Evolutionary conservation across 2,888 invertebrate genomes (phyloP).

Genomic region (Ennomos quercinarius): DNA sequence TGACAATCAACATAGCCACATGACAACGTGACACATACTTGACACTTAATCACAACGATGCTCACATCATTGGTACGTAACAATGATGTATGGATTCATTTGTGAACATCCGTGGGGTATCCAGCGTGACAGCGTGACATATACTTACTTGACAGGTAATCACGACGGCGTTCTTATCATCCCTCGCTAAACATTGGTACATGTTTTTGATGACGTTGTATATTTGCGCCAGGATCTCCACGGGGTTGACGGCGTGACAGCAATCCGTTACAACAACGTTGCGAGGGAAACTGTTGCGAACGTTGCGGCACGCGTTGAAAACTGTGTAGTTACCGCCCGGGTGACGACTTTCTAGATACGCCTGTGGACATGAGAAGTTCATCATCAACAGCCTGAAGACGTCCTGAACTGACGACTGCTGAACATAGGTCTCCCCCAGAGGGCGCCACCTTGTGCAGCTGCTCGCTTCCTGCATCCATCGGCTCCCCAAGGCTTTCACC

Average conservation of each 20-base stretch:
- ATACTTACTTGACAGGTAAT: conserved; percentile 92
- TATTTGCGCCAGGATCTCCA: conserved; percentile 92
- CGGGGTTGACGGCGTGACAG: conserved; percentile 86
- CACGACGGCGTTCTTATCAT: conserved; percentile 92
- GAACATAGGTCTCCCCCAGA: too few species aligned
- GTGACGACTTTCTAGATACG: conserved; percentile 91
- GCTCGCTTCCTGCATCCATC: too few species aligned
- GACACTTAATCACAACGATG: conserved; percentile 88
- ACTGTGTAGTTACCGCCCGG: conserved; percentile 92
- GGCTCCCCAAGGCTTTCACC: too few species aligned
- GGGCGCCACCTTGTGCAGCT: too few species aligned
- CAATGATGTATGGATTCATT: too few species aligned
- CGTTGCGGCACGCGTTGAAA: conserved; percentile 90
- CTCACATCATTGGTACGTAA: conserved; percentile 75
- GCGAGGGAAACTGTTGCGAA: conserved; percentile 83
- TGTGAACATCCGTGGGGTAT: conserved; percentile 77
- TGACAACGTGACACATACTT: too few species aligned
- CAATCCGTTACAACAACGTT: conserved; percentile 86
- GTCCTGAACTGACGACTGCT: too few species aligned
- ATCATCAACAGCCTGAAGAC: too few species aligned
- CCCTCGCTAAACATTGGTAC: conserved; percentile 93
- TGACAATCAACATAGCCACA: too few species aligned
- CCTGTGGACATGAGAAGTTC: conserved; percentile 51
- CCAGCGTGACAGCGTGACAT: conserved; percentile 3
- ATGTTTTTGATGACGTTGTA: conserved; percentile 95